phyloP scores from a whole-genome alignment of 2,113 vertebrate species.

The Hypomesus transpacificus region DNA sequence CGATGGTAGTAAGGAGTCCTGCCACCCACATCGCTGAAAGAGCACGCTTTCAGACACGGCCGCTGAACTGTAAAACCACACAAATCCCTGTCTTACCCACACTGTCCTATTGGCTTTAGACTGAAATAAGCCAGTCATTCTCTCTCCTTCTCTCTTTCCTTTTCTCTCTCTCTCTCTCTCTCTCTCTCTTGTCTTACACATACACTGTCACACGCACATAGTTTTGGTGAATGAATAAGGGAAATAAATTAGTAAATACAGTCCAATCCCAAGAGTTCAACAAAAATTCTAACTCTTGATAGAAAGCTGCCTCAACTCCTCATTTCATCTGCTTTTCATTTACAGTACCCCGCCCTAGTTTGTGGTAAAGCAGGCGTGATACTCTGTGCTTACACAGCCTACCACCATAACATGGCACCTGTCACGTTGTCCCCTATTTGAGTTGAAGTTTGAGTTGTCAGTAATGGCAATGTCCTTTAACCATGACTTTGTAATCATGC shows the following conservation, averaged over 20 bases:
- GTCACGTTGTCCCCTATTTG: constrained; percentile 5
- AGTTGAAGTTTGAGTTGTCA: no score
- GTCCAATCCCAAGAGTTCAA: constrained; percentile 31
- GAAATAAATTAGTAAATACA: constrained; percentile 53
- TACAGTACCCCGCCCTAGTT: constrained; percentile 29
- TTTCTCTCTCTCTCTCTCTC: constrained; percentile 53
- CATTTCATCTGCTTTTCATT: constrained; percentile 14
- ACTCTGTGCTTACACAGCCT: constrained; percentile 35
- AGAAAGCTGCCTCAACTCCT: constrained; percentile 30
- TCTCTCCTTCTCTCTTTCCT: constrained; percentile 39
- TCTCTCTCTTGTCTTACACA: not conserved
- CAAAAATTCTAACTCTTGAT: constrained; percentile 57
- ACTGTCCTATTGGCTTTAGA: constrained; percentile 88
- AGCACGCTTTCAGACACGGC: constrained; percentile 89
- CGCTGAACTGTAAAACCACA: constrained; percentile 94
- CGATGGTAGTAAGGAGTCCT: constrained; percentile 84
- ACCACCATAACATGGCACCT: constrained; percentile 18
- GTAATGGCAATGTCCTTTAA: no score
- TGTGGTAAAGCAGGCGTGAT: constrained; percentile 37
- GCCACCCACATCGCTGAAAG: constrained; percentile 98
- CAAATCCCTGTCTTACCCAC: constrained; percentile 89
- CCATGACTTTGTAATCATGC: not conserved
- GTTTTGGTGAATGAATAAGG: constrained; percentile 58
- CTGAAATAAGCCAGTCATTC: constrained; percentile 77
- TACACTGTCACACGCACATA: constrained; percentile 22